Percentiles rank a stretch among this genome's conserved stretches.
These are phyloP conservation scores for Tokudaia tokunoshimensis DNA, from an alignment of 2,797 vertebrate genomes.

Conservation along the genomic window DNA sequence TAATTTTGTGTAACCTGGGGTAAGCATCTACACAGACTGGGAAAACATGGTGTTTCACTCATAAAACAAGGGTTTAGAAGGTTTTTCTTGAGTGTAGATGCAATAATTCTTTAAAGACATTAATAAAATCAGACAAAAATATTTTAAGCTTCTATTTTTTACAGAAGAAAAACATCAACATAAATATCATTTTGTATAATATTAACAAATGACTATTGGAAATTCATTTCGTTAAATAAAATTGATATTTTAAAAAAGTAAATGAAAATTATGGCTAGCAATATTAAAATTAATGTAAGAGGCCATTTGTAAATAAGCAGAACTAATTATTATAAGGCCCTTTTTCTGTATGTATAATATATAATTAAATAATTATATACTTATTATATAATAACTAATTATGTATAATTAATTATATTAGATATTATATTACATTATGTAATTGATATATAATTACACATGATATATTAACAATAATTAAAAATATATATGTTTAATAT, in stretches of 20 bases:
- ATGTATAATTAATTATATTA: not conserved
- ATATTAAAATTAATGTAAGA: not conserved
- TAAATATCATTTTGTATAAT: not conserved
- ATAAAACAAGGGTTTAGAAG: not conserved
- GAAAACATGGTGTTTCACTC: not conserved
- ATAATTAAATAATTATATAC: not conserved
- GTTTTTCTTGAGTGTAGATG: not conserved
- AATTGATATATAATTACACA: not conserved
- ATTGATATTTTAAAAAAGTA: not conserved
- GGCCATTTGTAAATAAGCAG: not conserved
- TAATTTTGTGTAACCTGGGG: not conserved
- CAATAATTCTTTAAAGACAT: not conserved
- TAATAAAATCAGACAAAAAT: not conserved
- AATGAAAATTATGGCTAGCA: not conserved
- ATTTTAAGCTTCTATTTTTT: slow-evolving; percentile 41
- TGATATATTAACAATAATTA: not conserved
- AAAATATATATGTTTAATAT: not conserved
- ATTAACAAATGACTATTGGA: slow-evolving; percentile 37
- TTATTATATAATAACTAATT: too few relatives aligned
- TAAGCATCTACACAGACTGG: not conserved
- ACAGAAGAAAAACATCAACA: not conserved
- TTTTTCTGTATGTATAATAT: not conserved
- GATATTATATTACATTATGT: not conserved
- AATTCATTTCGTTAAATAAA: slow-evolving; percentile 51
- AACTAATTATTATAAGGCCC: not conserved